Evolutionary conservation across 2,113 vertebrate species (phyloP).

Genomic region (Tetrax tetrax): DNA sequence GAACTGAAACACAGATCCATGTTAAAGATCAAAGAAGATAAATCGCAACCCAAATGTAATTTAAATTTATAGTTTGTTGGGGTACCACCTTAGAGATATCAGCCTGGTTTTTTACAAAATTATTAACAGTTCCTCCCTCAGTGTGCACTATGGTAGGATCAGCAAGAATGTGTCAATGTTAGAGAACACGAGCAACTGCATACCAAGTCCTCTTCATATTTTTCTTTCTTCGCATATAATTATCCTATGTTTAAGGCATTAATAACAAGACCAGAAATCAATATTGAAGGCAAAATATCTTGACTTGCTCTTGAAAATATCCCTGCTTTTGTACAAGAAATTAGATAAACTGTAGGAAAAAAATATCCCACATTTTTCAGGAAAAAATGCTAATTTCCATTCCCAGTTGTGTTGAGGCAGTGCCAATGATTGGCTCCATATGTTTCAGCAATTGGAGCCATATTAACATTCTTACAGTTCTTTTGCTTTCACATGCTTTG

Average conservation of each 20-base stretch:
- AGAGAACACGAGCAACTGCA: neutral
- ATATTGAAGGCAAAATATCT: neutral
- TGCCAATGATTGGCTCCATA: slow-evolving; percentile 47
- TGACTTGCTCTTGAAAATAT: neutral
- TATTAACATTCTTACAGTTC: slow-evolving; percentile 26
- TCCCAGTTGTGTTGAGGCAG: slow-evolving; percentile 42
- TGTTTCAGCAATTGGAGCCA: slow-evolving; percentile 50
- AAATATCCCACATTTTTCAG: slow-evolving; percentile 13
- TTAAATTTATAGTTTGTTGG: neutral
- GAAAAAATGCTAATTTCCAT: slow-evolving; percentile 61
- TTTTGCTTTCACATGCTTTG: slow-evolving; percentile 6
- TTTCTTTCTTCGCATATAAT: neutral
- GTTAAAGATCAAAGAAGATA: neutral
- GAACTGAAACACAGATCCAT: neutral
- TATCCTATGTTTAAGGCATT: neutral
- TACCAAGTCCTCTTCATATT: neutral
- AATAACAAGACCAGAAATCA: neutral
- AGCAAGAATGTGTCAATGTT: neutral
- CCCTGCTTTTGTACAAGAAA: neutral
- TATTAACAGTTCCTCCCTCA: neutral
- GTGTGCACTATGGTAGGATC: neutral
- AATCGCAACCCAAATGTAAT: neutral
- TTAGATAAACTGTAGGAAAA: neutral
- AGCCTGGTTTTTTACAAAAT: neutral
- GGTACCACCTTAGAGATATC: neutral